Evolutionary conservation across 2,888 invertebrate genomes (phyloP), one percentile per base, ranked within the genome.

Genomic region (Eurytoma californica): DNA sequence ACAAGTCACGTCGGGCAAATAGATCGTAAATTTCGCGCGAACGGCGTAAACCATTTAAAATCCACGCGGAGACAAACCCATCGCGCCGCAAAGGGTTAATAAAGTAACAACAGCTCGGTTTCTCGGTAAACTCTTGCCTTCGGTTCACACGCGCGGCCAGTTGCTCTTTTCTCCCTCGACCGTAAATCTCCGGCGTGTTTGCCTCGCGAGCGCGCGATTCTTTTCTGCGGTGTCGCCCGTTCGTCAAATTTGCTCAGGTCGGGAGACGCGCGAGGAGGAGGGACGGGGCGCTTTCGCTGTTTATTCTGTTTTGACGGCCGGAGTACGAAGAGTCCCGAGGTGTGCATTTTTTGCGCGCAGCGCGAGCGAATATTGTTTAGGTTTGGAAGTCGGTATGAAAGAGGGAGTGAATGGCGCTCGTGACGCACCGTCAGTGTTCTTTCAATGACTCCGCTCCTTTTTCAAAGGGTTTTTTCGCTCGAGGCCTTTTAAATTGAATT

Each of bases 231-330:
- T 79, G 76, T 77, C 76, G 72, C 12, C 63, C 70, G 72, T 72
- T 76, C 75, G 80, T 80, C 75, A 79, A 82, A 82, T 77, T 80
- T 81, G 73, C 73, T 75, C 77, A 81, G 53, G 30, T 12, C 60
- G 20, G 61, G 28, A 70, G 66, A 63, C 24, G 72, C 67, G 47
- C 53, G 75, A 68, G 63, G 68, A 70, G 63, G 74, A 74, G 68
- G 77, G 80, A 80, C 66, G 74, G 57, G 79, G 76, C 77, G 80
- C 20, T 12, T 20, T 57, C n/a, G 7, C 66, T 49, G 20, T 70
- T 70, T 65, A 47, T 69, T 63, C 69, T 74, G 66, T 65, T 70
- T 70, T 65, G 70, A 66, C 77, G 49, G 77, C 20, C 18, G 55
- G 16, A 39, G 39, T 39, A 39, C 7, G 7, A 39, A 39, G 39